Evolutionary conservation across 1,140 invertebrate genomes (phyloP), one percentile per base, ranked within the genome.

Genomic region (Pentalonia nigronervosa): DNA sequence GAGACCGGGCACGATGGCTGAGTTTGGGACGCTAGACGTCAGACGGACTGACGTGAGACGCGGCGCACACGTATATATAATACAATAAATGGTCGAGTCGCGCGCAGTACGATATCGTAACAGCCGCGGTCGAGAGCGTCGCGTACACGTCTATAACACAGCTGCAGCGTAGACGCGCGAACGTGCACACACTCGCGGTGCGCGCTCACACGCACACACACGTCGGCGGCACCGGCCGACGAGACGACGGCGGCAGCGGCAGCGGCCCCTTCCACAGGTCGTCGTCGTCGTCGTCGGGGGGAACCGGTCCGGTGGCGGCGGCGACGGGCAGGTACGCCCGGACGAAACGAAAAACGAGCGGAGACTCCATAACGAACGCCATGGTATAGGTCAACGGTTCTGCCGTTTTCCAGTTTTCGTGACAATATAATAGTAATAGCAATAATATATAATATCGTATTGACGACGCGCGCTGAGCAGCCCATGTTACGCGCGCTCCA

Each of bases 341-440:
- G 86, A 48, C 25, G 30, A 87, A 81, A 91, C 36, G 90, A 91
- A 76, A 91, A 91, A 91, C 90, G 56, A 91, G 8, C 87, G 2
- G 86, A 8, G 41, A 90, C 56, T 90, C 30, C 36, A 67, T 90
- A 90, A 67, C 47, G 53, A 67, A 45, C 56, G 30, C 36, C 90
- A 47, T 92, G 67, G 91, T 92, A 48, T 92, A 92, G 91, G 91
- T 91, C 90, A 91, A 91, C 56, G 90, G 90, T 67, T 91, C 41
- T 25, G 14, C 76, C n/a, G 45, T 83, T 91, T 83, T 83, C 90
- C 90, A 91, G 90, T 91, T 91, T 91, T 34, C 67, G 67, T 30
- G 67, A 90, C 53, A 34, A 89, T 34, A 20, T 53, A n/a, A 48
- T n/a, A n/a, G 48, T 89, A 48, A 88, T 88, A 50, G 53, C 53